A percentile compares a stretch with the other conserved stretches of the same genome.
Conservation (phyloP, 1,140 invertebrate species). For the Bicyclus anynana region DNA sequence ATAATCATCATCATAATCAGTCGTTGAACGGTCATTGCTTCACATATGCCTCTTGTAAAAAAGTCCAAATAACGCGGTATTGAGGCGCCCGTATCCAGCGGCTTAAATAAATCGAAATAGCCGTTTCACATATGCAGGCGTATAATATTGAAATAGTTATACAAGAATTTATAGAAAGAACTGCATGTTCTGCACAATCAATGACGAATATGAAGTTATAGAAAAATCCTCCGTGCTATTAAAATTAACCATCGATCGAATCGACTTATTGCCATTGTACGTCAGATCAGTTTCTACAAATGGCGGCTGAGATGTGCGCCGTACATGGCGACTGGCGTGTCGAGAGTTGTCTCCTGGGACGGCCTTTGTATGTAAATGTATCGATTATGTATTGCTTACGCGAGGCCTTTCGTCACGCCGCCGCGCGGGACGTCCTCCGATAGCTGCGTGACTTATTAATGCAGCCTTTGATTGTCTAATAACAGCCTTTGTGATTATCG, state of each 20-base stretch:
- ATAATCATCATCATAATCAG: too few relatives aligned
- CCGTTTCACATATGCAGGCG: too few relatives aligned
- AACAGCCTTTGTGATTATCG: neutral
- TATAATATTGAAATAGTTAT: too few relatives aligned
- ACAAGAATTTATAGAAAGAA: too few relatives aligned
- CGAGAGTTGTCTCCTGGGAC: conserved; percentile 33
- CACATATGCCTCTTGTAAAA: too few relatives aligned
- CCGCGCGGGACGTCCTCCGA: conserved; percentile 24
- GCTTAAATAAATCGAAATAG: too few relatives aligned
- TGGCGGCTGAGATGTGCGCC: conserved; percentile 14
- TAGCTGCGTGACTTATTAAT: conserved; percentile 27
- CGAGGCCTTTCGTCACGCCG: conserved; percentile 28
- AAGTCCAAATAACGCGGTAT: too few relatives aligned
- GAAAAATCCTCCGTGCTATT: neutral
- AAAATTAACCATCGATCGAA: conserved; percentile 15
- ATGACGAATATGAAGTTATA: too few relatives aligned
- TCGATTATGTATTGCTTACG: conserved; percentile 37
- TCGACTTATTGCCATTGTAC: conserved; percentile 5
- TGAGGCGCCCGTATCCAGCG: too few relatives aligned
- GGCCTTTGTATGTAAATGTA: conserved; percentile 49
- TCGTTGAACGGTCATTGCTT: too few relatives aligned
- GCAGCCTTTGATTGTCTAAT: conserved; percentile 13
- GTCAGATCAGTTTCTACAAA: conserved; percentile 19
- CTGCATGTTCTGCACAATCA: neutral
- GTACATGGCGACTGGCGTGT: conserved; percentile 18